These are phyloP conservation scores for Sylvia borin DNA, from an alignment of 2,797 vertebrate species.

Conservation along the genomic window DNA sequence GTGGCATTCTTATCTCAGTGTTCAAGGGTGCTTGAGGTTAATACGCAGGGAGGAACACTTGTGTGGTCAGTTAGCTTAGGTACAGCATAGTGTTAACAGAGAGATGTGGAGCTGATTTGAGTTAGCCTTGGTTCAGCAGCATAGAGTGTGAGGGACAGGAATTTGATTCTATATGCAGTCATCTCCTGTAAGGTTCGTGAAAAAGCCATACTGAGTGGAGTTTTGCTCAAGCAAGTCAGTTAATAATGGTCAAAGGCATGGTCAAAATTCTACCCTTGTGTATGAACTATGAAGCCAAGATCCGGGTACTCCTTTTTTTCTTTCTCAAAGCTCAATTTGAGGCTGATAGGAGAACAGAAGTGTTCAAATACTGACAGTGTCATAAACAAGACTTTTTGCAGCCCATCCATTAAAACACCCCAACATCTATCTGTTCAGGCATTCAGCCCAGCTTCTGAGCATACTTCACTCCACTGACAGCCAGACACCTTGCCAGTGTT, in stretches of 20 bases:
- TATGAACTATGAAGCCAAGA: neutral
- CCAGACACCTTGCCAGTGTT: neutral
- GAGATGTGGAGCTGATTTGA: neutral
- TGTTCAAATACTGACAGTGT: rapidly evolving
- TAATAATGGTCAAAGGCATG: neutral
- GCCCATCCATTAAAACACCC: neutral
- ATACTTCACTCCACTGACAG: neutral
- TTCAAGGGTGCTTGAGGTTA: neutral
- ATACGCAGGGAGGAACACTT: neutral
- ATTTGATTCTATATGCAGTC: neutral
- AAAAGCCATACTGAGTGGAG: neutral
- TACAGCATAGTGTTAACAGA: neutral
- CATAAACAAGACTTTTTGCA: neutral
- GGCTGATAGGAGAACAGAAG: neutral
- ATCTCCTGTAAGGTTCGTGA: rapidly evolving
- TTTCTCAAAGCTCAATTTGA: neutral
- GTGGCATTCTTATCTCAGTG: neutral
- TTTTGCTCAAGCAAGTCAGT: neutral
- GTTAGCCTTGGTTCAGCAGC: neutral
- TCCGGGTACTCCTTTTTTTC: neutral
- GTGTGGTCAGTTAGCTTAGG: neutral
- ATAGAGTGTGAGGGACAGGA: neutral
- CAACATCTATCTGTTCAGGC: neutral
- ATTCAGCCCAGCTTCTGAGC: neutral
- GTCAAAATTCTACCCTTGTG: neutral